Percentiles rank a stretch among this genome's conserved stretches.
These are phyloP conservation scores for Nasonovia ribisnigri DNA, from an alignment of 2,888 invertebrate species.

Conservation along the genomic window DNA sequence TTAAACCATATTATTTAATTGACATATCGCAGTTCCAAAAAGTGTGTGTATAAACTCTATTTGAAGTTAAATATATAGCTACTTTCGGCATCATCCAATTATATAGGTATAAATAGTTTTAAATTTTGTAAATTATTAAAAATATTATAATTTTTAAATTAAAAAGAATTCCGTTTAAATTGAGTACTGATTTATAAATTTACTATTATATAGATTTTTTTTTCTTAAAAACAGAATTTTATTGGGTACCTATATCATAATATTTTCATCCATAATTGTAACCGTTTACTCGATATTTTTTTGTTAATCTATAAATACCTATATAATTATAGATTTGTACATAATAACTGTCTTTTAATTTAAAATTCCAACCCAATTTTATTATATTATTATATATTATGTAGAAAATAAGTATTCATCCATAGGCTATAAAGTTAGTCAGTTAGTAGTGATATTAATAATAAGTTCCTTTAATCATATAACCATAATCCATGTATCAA, in stretches of 20 bases:
- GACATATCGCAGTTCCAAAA: background rate
- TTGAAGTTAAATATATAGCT: background rate
- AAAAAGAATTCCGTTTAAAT: background rate
- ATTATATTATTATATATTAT: background rate
- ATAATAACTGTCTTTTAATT: background rate
- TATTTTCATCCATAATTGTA: background rate
- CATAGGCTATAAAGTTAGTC: background rate
- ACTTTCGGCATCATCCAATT: background rate
- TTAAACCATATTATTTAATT: conserved; percentile 7
- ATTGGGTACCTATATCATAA: background rate
- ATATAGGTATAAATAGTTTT: background rate
- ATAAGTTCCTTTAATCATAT: background rate
- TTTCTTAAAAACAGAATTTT: background rate
- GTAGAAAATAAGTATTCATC: background rate
- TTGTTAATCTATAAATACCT: background rate
- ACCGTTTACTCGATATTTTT: background rate
- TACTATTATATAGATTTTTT: background rate
- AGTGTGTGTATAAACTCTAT: background rate
- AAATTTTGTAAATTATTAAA: background rate
- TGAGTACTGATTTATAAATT: background rate
- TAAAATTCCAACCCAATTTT: background rate
- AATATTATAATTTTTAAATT: background rate
- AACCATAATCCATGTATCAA: background rate
- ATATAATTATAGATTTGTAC: background rate
- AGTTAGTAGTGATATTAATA: background rate